A percentile compares a stretch with the other conserved stretches of the same genome.
Evolutionary conservation across 2,888 invertebrate genomes (phyloP).

Genomic region (Leucozona laternaria): DNA sequence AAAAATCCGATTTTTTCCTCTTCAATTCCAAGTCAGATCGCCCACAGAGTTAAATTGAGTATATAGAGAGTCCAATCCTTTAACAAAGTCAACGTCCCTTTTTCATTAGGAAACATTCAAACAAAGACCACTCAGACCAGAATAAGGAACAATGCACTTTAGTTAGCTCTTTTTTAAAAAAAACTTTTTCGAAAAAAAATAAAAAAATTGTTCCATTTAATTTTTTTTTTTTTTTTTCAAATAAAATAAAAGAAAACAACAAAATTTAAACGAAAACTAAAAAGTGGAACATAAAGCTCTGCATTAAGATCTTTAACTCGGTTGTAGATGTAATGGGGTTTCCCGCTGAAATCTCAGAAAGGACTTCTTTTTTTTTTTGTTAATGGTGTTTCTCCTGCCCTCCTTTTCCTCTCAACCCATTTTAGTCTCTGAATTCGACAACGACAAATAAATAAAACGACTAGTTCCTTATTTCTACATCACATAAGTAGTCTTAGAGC

Average conservation of each 20-base stretch:
- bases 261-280: constrained; percentile 47
- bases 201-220: neutral
- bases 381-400: neutral
- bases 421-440: constrained; percentile 44
- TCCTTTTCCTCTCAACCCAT: neutral
- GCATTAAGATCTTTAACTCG: constrained; percentile 66
- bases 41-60: neutral
- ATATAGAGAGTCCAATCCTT: constrained; percentile 6
- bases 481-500: constrained; percentile 6
- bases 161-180: constrained; percentile 2
- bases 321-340: constrained; percentile 34
- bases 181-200: constrained; percentile 15
- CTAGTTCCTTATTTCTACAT: constrained; percentile 36
- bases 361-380: constrained; percentile 1
- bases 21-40: neutral
- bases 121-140: constrained; percentile 33
- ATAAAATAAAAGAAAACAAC: constrained; percentile 10
- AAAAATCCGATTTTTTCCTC: constrained; percentile 57
- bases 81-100: constrained; percentile 65
- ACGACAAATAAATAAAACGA: constrained; percentile 53
- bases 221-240: constrained; percentile 10
- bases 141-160: constrained; percentile 3
- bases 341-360: constrained; percentile 50
- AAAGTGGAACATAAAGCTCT: constrained; percentile 66
- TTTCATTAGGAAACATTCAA: constrained; percentile 61